Base-by-base conservation (phyloP, 2,797 vertebrate species). In the Smutsia temminckii region DNA sequence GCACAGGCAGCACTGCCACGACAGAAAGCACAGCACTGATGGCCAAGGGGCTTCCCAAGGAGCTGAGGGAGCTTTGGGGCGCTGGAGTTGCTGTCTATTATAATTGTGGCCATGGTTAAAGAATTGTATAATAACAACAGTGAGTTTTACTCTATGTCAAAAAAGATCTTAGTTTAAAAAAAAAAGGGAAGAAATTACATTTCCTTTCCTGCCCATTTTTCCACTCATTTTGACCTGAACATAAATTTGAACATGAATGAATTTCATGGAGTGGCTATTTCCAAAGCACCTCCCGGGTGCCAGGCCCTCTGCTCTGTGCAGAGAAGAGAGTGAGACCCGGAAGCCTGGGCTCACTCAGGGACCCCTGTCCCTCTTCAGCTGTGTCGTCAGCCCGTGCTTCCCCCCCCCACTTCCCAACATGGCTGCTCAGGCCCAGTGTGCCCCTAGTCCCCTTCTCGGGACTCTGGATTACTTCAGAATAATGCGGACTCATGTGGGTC, bases 381-480 rank as follows among this genome's bases (percentile, higher is more conserved):
- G 18, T 4, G 61, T 32, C 29, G 0, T 37, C 71, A 18, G 46
- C 63, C 79, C 0, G 0, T 4, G 3, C 5, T 16, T 14, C 29
- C 40, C 40, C 18, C 55, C 59, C 21, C 4, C 25, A 46, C n/a
- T 42, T 61, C 61, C 66, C 11, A n/a, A 1, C 23, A 29, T 0
- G 16, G 3, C 5, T 17, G 2, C 42, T 14, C 12, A 32, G 74
- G 83, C 37, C 59, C 37, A 8, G 13, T 1, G 63, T 0, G 8
- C 37, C 78, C 71, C 57, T 29, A 6, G 12, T 63, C 83, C 57
- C 68, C 78, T 75, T 42, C 17, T 0, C 11, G 29, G 25, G 11
- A 20, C 49, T 85, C 85, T 72, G 81, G 37, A 57, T 55, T 2
- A 0, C 84, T 85, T 80, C 87, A n/a, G 42, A 59, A 49, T 40